Base-by-base conservation (phyloP, 2,888 invertebrate genomes). In the Megamerina dolium region DNA sequence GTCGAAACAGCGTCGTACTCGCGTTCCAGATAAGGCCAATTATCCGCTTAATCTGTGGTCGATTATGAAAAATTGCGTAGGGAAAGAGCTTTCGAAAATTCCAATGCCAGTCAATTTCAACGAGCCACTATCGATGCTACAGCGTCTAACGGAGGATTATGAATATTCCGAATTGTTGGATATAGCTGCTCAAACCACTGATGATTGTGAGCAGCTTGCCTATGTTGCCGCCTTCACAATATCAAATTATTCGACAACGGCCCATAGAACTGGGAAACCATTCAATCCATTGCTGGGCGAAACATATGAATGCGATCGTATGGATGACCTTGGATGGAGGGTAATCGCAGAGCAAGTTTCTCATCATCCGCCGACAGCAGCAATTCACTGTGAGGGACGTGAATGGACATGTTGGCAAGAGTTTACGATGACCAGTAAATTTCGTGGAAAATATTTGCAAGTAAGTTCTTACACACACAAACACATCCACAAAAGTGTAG, bases 71-170 rank as follows among this genome's bases (percentile, higher is more conserved):
- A 99, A 99, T 73, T 99, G 97, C 70, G 97, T 99, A 67, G 97
- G 97, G 51, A 97, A 97, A 74, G 99, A 99, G 72, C 77, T 99
- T 50, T 91, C 95, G 18, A 99, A 97, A 76, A 99, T 99, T 60
- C 99, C 99, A 9, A 97, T 99, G 87, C 99, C 99, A 31, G 97
- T 96, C 39, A 97, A 97, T 78, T 99, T 99, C 75, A 97, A 92
- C 66, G 99, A 99, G 74, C 99, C 99, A 18, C 77, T 99, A 52
- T 97, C 96, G 23, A 95, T 99, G 90, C 78, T 99, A 62, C 99
- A 99, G 75, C 82, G 70, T 30, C 78, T 99, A 57, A 90, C 93
- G 4, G 99, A 99, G 75, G 99, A 99, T 73, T 94, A 92, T 72
- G 99, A 99, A 73, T 99, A 99, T 74, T 83, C 94, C 9, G 80